Evolutionary conservation across 2,888 invertebrate genomes (phyloP).

Genomic region (Mesorhabditis spiculigera): DNA sequence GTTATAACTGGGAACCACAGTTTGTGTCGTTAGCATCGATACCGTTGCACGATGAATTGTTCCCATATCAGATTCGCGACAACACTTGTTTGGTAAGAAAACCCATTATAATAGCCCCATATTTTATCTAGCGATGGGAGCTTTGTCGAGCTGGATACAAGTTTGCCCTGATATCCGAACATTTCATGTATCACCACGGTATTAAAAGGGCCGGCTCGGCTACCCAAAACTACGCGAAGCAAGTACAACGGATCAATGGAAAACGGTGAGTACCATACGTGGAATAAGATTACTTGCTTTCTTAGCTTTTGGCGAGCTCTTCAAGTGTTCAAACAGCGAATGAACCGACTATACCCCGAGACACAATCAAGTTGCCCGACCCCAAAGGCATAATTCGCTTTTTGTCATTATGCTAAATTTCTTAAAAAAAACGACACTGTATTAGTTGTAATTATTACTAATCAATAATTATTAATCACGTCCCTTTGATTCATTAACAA

Average conservation of each 20-base stretch:
- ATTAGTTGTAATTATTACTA: no score
- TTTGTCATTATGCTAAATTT: no score
- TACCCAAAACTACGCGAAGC: not conserved
- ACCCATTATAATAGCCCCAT: no score
- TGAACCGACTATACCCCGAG: conserved; percentile 6
- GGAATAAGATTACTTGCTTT: not conserved
- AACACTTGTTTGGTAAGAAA: conserved; percentile 15
- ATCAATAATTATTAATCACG: no score
- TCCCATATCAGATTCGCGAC: conserved; percentile 16
- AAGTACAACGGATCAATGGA: not conserved
- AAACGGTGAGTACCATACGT: not conserved
- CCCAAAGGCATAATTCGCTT: not conserved
- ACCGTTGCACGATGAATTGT: conserved; percentile 17
- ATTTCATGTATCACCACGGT: conserved; percentile 4
- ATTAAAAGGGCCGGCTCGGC: not conserved
- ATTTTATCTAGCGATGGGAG: not conserved
- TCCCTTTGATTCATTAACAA: no score
- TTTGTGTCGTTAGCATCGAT: conserved; percentile 15
- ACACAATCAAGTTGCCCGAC: not conserved
- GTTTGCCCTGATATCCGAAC: not conserved
- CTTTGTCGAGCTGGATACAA: conserved; percentile 2
- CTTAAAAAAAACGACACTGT: no score
- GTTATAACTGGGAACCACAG: conserved; percentile 17
- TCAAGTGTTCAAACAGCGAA: not conserved
- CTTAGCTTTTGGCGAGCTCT: not conserved